A percentile compares a stretch with the other conserved stretches of the same genome.
These are phyloP conservation scores for Tychaedon coryphoeus DNA, from an alignment of 2,113 vertebrate species.

Conservation along the genomic window DNA sequence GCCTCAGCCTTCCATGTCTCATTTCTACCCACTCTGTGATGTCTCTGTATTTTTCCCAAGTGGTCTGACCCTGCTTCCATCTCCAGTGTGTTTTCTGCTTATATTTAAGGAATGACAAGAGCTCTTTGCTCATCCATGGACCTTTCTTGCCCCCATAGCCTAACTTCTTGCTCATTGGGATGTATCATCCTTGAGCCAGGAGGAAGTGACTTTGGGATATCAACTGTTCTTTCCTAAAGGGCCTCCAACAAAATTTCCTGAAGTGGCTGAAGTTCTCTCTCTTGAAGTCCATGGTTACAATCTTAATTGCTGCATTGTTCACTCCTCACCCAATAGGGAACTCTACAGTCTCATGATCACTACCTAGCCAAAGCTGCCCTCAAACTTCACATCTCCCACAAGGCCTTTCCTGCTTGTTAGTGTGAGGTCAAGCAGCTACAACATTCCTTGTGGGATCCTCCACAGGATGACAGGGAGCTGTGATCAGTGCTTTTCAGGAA, in stretches of 20 bases:
- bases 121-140: background rate
- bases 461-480: background rate
- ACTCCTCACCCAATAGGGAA: background rate
- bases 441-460: background rate
- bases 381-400: too few species aligned
- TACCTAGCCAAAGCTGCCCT: too few species aligned
- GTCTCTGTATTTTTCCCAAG: background rate
- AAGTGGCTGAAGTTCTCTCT: background rate
- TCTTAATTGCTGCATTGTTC: background rate
- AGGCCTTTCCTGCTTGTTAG: too few species aligned
- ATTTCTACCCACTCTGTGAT: background rate
- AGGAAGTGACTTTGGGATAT: background rate
- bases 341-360: background rate
- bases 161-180: background rate
- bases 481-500: background rate
- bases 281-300: background rate
- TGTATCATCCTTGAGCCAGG: rapidly evolving
- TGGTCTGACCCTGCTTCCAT: background rate
- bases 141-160: background rate
- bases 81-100: background rate
- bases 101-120: background rate
- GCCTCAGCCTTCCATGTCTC: background rate
- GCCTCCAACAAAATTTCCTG: background rate
- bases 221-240: background rate
- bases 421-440: background rate